Evolutionary conservation across 2,113 vertebrate genomes (phyloP), one percentile per base, ranked within the genome.

Genomic region (Manacus vitellinus): DNA sequence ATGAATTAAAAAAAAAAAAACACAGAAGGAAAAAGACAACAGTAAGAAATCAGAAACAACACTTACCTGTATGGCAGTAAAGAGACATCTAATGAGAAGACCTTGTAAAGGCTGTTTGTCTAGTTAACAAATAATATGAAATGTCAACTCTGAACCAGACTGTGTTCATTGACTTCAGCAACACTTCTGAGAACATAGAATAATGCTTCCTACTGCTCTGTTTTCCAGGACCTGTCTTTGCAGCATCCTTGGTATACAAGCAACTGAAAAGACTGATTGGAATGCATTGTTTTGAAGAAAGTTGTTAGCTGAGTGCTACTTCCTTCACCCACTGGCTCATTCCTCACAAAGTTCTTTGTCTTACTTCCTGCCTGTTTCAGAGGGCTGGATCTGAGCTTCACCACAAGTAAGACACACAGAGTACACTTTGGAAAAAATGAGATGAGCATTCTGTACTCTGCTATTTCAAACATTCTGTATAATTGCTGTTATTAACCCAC

Each of bases 401-500:
- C 30, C 63, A 7, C 30, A 52, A 92, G 72, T 49, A 44, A 95
- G n/a, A 54, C 23, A 24, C 12, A 6, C 9, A 28, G 2, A 74
- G 24, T 19, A 39, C 41, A 9, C 30, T 58, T 35, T 9, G 59
- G 43, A 94, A 78, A 87, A 24, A 80, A 80, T 22, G 28, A 52
- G 49, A 83, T 62, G 41, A 89, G 9, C 44, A 43, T 91, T 70
- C 31, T 28, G 12, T 76, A 23, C 76, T 86, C 39, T 70, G 44
- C n/a, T 84, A 33, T 91, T 96, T 93, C 63, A 24, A 61, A 12
- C 19, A 24, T 76, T 87, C 37, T 58, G 27, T 87, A 14, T 63
- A 91, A 95, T 91, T 59, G 72, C 44, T 51, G 62, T 61, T 67
- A 80, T 94, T 95, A 96, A 92, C 46, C 11, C 23, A 51, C 35